Evolutionary conservation across 1,140 invertebrate genomes (phyloP).

Genomic region (Hirudo medicinalis): DNA sequence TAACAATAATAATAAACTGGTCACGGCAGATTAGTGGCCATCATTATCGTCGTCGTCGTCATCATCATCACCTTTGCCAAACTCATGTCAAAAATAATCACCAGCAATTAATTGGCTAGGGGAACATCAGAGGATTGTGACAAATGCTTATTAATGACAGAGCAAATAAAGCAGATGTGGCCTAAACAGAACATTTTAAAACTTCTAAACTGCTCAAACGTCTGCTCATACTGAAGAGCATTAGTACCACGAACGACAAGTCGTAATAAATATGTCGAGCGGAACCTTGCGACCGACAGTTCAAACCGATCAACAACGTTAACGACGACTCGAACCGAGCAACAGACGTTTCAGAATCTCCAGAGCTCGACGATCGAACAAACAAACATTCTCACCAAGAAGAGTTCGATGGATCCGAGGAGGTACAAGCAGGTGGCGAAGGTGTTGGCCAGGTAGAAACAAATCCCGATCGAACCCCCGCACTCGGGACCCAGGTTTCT

Average conservation of each 20-base stretch:
- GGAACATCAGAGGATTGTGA: too few relatives aligned
- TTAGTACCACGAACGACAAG: too few relatives aligned
- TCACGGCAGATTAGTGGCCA: background rate
- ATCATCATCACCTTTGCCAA: background rate
- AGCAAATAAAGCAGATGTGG: too few relatives aligned
- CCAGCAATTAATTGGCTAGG: too few relatives aligned
- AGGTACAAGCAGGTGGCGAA: conserved; percentile 96
- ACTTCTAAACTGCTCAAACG: too few relatives aligned
- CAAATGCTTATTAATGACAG: too few relatives aligned
- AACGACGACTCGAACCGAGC: background rate
- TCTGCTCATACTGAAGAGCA: too few relatives aligned
- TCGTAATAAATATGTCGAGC: too few relatives aligned
- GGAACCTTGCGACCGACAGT: background rate
- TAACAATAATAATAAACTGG: background rate
- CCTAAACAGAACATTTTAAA: too few relatives aligned
- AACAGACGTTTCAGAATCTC: background rate
- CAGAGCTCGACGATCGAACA: too few relatives aligned
- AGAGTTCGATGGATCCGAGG: conserved; percentile 85
- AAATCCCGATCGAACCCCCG: conserved; percentile 90
- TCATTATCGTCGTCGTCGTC: background rate
- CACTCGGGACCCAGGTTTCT: conserved; percentile 92
- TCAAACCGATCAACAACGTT: background rate
- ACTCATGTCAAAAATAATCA: too few relatives aligned
- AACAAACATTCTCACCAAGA: conserved; percentile 53
- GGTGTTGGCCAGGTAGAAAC: conserved; percentile 96